A percentile compares a stretch with the other conserved stretches of the same genome.
phyloP scores from a whole-genome alignment of 2,797 vertebrate species.

The Oreochromis grahami region DNA sequence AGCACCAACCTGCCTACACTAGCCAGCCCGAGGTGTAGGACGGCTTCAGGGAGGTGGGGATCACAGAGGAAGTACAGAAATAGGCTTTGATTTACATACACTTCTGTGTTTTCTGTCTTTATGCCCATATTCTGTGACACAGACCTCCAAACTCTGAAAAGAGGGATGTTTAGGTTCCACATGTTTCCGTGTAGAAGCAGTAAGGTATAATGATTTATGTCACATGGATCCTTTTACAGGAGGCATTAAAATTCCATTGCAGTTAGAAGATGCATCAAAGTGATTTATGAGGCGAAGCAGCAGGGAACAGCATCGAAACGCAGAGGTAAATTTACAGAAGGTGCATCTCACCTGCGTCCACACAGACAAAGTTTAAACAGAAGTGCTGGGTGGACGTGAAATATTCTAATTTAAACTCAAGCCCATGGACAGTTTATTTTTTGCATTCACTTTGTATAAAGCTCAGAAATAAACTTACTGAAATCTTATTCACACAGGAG shows the following conservation, averaged over 20 bases:
- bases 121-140: not conserved
- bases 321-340: not conserved
- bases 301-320: not conserved
- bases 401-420: not conserved
- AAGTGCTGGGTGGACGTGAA: not conserved
- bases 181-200: not conserved
- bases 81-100: conserved; percentile 18
- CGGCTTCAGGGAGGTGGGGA: not conserved
- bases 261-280: not conserved
- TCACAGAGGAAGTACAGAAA: conserved; percentile 34
- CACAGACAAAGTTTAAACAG: not conserved
- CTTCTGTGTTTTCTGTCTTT: not conserved
- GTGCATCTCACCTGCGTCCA: not conserved
- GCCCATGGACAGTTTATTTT: not conserved
- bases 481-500: not conserved
- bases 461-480: not conserved
- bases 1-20: conserved; percentile 4
- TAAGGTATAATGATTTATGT: conserved; percentile 19
- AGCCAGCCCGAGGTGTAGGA: conserved; percentile 1
- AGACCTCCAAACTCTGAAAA: not conserved
- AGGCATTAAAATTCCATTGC: conserved; percentile 29
- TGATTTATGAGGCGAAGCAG: not conserved
- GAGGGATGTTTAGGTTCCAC: not conserved
- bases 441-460: not conserved
- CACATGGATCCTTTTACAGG: conserved; percentile 33